phyloP scores from a whole-genome alignment of 1,140 invertebrate genomes.

The Helicorthomorpha holstii region DNA sequence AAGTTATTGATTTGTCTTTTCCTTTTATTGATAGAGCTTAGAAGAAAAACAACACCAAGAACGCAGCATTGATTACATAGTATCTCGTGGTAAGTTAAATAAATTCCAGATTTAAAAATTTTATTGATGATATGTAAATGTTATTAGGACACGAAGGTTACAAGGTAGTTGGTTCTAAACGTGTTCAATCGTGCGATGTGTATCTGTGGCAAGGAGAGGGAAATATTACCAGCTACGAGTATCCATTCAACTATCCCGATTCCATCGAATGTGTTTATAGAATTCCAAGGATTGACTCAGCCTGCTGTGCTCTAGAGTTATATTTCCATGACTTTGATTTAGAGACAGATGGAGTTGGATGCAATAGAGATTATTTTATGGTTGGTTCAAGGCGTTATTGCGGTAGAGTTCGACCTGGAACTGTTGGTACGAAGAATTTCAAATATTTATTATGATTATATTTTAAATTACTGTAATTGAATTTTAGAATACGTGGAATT shows the following conservation, averaged over 20 bases:
- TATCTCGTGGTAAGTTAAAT: no score
- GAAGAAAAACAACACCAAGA: no score
- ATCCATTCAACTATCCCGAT: conserved; percentile 11
- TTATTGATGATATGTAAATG: no score
- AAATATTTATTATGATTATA: not conserved
- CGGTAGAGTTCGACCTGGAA: conserved; percentile 10
- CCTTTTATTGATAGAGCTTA: no score
- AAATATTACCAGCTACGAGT: conserved; percentile 14
- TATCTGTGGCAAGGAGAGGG: conserved; percentile 15
- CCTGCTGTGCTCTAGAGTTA: conserved; percentile 11
- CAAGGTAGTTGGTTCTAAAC: conserved; percentile 6
- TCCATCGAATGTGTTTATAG: conserved; percentile 14
- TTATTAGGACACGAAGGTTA: no score
- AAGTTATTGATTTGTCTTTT: no score
- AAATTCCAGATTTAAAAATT: no score
- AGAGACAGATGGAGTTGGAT: conserved; percentile 6
- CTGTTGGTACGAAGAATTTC: conserved; percentile 2
- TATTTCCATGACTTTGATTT: conserved; percentile 16
- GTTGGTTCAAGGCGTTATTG: conserved; percentile 13
- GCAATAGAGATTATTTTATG: conserved; percentile 12
- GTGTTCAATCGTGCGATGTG: conserved; percentile 14
- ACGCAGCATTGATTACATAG: no score
- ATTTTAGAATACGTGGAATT: conserved; percentile 12
- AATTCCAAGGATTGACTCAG: conserved; percentile 10
- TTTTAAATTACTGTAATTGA: not conserved